Percentiles rank a stretch among this genome's conserved stretches.
Evolutionary conservation across 2,113 vertebrate species (phyloP).

Genomic region (Salvelinus alpinus): DNA sequence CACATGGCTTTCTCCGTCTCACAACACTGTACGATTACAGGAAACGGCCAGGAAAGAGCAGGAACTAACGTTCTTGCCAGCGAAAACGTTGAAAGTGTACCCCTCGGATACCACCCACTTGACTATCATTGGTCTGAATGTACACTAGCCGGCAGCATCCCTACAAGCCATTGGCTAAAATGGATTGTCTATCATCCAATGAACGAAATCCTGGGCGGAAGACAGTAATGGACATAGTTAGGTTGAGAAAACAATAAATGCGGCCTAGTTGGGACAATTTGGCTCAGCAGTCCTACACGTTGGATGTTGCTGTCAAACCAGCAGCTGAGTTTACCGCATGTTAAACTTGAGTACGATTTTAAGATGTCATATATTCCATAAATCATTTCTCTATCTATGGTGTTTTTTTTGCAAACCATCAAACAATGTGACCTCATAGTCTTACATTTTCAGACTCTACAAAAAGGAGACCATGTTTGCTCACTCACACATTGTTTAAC

Average conservation of each 20-base stretch:
- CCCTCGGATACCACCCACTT: slow-evolving; percentile 20
- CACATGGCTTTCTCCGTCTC: slow-evolving; percentile 86
- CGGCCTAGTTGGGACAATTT: slow-evolving; percentile 69
- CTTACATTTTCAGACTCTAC: too few relatives aligned
- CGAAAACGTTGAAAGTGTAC: slow-evolving; percentile 58
- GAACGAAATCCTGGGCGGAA: slow-evolving; percentile 62
- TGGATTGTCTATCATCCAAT: slow-evolving; percentile 17
- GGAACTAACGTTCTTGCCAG: slow-evolving; percentile 78
- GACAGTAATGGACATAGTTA: slow-evolving; percentile 48
- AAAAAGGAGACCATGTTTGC: too few relatives aligned
- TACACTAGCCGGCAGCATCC: slow-evolving; percentile 45
- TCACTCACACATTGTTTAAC: too few relatives aligned
- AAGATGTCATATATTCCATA: neutral
- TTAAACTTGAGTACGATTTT: neutral
- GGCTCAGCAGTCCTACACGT: slow-evolving; percentile 54
- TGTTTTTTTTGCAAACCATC: neutral
- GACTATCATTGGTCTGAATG: slow-evolving; percentile 54
- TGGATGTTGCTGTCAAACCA: slow-evolving; percentile 30
- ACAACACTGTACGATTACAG: slow-evolving; percentile 83
- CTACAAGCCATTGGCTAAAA: slow-evolving; percentile 47
- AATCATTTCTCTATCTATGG: neutral
- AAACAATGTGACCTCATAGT: neutral
- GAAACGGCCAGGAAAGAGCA: slow-evolving; percentile 81
- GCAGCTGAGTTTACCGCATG: slow-evolving; percentile 3
- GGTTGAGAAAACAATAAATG: slow-evolving; percentile 73